Base-by-base conservation (phyloP, 1,140 invertebrate species). In the Ditylenchus dipsaci region DNA sequence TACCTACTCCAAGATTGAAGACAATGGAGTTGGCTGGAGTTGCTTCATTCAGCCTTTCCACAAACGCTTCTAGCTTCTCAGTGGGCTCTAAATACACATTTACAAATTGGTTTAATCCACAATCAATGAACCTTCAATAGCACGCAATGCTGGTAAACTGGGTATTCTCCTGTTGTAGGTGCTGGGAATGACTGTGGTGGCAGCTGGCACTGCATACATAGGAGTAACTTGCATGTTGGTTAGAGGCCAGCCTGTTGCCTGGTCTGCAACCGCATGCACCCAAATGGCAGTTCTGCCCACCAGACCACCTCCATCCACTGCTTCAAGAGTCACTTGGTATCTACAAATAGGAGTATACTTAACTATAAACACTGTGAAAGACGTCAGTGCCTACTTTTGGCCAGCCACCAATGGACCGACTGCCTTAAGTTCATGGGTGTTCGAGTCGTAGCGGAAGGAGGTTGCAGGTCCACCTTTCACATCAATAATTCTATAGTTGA, bases 1-100 rank as follows among this genome's bases (percentile, higher is more conserved):
- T 19, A 73, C 74, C 65, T 45, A 76, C 75, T 17, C 76, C 76
- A 21, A 78, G 65, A 33, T 61, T 58, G 1, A 76, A 72, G 9
- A 79, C 76, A 43, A 81, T 72, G 1, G 78, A 74, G 21, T 81
- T 76, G 9, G 78, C 49, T 13, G 78, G 78, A n/a, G 76, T 79
- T 13, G 76, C 76, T 66, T 79, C 78, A 58, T 62, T 76, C 8
- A 79, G 60, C 49, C 80, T 78, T 17, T 76, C 78, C 3, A 80
- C 71, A 60, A 81, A 66, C 17, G 78, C 78, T 45, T 78, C 72
- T 21, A 81, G 42, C 33, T 38, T 38, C 33, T 38, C 33, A 38
- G 33, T 38, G 3, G 33, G 33, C 33, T 38, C 33, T 38, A 38
- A 38, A 38, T 38, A 11, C 33, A 38, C 3, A 38, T 3, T 38